phyloP scores from a whole-genome alignment of 2,797 vertebrate genomes.

The Melanotaenia nigrans region DNA sequence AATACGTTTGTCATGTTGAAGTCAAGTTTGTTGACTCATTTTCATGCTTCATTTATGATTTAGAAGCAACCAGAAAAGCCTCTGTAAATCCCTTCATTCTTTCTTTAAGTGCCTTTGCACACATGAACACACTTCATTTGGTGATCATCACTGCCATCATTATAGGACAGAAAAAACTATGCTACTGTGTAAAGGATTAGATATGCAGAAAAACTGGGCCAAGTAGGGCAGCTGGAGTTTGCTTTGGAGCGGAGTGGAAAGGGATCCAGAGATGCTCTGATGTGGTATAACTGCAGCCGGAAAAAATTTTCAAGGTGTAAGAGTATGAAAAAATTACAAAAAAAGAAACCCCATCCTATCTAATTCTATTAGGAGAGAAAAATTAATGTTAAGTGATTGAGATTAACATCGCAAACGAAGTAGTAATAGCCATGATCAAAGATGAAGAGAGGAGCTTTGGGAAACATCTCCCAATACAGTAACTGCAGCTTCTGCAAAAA shows the following conservation, averaged over 20 bases:
- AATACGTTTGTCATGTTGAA: constrained; percentile 19
- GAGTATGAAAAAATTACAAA: constrained; percentile 27
- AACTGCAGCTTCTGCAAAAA: constrained; percentile 39
- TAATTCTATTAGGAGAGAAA: constrained; percentile 54
- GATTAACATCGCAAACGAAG: constrained; percentile 49
- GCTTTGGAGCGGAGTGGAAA: not conserved
- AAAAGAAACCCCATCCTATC: constrained; percentile 34
- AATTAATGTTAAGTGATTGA: constrained; percentile 54
- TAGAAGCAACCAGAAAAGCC: constrained; percentile 50
- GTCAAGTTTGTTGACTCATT: constrained; percentile 44
- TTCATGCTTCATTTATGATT: constrained; percentile 55
- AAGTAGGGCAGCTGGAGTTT: constrained; percentile 16
- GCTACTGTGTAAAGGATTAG: constrained; percentile 45
- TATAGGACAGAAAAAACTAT: constrained; percentile 48
- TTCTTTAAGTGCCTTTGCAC: constrained; percentile 24
- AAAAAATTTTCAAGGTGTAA: constrained; percentile 52
- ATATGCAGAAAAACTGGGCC: constrained; percentile 51
- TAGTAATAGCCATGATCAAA: constrained; percentile 60
- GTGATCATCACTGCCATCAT: constrained; percentile 48
- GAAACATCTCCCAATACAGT: constrained; percentile 32
- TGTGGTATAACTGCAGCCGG: constrained; percentile 20
- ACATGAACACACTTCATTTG: constrained; percentile 32
- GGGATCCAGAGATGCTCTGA: constrained; percentile 11
- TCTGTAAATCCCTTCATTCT: constrained; percentile 55
- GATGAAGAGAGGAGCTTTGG: constrained; percentile 26